These are phyloP conservation scores for Arnoldichthys spilopterus DNA, from an alignment of 2,797 vertebrate genomes.

Conservation along the genomic window DNA sequence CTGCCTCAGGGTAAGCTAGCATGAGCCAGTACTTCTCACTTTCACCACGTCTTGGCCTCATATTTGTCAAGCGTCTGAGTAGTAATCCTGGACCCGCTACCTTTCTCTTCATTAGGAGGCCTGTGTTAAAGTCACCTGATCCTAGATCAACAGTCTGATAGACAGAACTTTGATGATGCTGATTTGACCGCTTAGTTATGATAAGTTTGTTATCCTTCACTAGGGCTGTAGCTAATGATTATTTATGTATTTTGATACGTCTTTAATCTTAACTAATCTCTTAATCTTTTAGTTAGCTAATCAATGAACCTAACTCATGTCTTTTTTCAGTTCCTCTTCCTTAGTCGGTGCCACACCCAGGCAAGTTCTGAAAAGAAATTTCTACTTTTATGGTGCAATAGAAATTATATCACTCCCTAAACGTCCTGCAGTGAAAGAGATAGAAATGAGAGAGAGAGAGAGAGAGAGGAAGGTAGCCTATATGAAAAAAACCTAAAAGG, in stretches of 20 bases:
- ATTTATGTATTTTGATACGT: background rate
- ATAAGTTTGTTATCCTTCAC: background rate
- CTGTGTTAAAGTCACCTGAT: background rate
- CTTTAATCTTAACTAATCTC: background rate
- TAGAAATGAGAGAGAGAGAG: too few relatives aligned
- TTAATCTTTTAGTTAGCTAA: background rate
- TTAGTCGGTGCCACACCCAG: too few relatives aligned
- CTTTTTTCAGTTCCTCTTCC: background rate
- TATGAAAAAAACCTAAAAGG: too few relatives aligned
- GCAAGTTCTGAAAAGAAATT: too few relatives aligned
- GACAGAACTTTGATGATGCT: background rate
- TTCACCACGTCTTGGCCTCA: constrained; percentile 8
- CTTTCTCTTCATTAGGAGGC: background rate
- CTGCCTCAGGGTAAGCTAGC: constrained; percentile 8
- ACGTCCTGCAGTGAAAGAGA: too few relatives aligned
- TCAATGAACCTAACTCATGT: background rate
- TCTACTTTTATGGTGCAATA: too few relatives aligned
- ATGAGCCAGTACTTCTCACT: constrained; percentile 12
- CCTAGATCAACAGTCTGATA: background rate
- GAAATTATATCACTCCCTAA: too few relatives aligned
- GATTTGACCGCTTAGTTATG: background rate
- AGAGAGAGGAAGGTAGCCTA: too few relatives aligned
- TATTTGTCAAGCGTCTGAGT: background rate
- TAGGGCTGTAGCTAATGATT: background rate
- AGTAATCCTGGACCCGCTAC: background rate